These are phyloP conservation scores for Vollenhovia emeryi DNA, from an alignment of 1,140 invertebrate species.

Conservation along the genomic window DNA sequence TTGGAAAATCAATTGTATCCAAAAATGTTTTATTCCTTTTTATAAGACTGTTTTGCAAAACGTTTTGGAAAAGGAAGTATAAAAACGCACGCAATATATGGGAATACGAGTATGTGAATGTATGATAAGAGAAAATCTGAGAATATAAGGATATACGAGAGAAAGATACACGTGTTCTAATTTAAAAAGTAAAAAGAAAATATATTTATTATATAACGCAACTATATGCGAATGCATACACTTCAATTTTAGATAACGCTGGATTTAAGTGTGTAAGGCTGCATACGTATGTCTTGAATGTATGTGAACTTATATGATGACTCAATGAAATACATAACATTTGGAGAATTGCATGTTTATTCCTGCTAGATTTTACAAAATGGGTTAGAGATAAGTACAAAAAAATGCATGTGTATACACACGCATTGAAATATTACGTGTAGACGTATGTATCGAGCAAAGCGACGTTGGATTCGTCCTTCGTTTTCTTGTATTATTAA, in stretches of 20 bases:
- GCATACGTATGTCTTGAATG: background rate
- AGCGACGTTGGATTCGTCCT: background rate
- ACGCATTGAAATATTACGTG: background rate
- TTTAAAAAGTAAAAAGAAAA: background rate
- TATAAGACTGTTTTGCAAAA: background rate
- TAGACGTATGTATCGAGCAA: background rate
- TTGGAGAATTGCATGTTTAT: conserved; percentile 7
- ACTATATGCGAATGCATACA: background rate
- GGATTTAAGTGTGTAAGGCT: background rate
- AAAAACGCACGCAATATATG: background rate
- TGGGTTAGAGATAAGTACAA: conserved; percentile 1
- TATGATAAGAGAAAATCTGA: background rate
- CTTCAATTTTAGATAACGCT: background rate
- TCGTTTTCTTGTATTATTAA: background rate
- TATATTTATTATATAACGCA: background rate
- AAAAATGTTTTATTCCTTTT: background rate
- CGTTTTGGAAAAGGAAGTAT: background rate
- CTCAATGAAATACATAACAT: background rate
- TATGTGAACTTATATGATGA: background rate
- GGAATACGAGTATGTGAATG: background rate
- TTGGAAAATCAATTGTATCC: background rate
- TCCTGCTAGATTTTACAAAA: conserved; percentile 7
- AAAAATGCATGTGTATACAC: background rate
- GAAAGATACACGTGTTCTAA: background rate
- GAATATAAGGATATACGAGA: background rate